phyloP scores from a whole-genome alignment of 1,140 invertebrate genomes.

The Anadara kagoshimensis region DNA sequence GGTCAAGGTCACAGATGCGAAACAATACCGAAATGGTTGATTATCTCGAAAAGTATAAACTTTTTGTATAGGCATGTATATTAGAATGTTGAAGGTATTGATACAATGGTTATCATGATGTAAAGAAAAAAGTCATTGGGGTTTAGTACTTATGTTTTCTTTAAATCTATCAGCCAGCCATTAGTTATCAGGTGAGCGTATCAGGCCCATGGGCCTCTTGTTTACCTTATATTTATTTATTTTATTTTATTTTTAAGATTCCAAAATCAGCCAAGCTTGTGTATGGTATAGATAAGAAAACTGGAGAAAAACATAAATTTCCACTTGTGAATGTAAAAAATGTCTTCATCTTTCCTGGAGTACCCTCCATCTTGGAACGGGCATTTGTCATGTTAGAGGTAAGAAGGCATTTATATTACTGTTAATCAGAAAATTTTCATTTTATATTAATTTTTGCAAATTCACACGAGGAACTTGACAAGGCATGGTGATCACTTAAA shows the following conservation, averaged over 20 bases:
- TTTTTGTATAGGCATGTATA: too few species aligned
- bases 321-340: conserved; percentile 83
- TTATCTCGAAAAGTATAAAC: too few species aligned
- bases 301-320: conserved; percentile 73
- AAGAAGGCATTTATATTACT: conserved; percentile 17
- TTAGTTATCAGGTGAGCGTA: too few species aligned
- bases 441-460: not conserved
- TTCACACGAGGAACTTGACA: not conserved
- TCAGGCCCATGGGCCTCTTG: too few species aligned
- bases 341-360: conserved; percentile 87
- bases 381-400: conserved; percentile 77
- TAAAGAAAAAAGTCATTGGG: too few species aligned
- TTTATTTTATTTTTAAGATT: conserved; percentile 56
- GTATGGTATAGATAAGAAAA: conserved; percentile 69
- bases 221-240: too few species aligned
- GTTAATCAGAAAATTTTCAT: not conserved
- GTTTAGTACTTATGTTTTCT: too few species aligned
- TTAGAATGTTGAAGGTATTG: too few species aligned
- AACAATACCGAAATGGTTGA: too few species aligned
- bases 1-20: too few species aligned
- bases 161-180: too few species aligned
- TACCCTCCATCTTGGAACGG: conserved; percentile 80
- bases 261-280: conserved; percentile 69
- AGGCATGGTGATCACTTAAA: not conserved
- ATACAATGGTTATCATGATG: too few species aligned